Conservation (phyloP, 2,888 invertebrate genomes). For the Diarsia rubi region DNA sequence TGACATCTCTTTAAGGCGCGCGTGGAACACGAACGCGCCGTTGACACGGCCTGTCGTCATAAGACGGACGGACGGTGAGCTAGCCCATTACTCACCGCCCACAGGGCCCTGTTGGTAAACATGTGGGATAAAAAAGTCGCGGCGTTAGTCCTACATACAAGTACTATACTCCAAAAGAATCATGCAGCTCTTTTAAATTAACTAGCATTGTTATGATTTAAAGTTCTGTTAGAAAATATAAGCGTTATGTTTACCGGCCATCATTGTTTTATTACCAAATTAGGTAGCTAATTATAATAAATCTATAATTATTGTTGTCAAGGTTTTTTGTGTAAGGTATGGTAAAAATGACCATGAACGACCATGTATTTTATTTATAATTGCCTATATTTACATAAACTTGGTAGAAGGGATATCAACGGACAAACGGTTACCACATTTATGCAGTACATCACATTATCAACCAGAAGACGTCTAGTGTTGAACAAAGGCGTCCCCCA, state of each 20-base stretch:
- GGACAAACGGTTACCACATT: background rate
- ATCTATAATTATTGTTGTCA: conserved; percentile 14
- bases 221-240: conserved; percentile 9
- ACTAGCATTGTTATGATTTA: conserved; percentile 21
- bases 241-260: conserved; percentile 16
- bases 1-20: too few species aligned
- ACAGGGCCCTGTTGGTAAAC: background rate
- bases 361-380: background rate
- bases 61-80: too few species aligned
- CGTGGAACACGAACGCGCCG: too few species aligned
- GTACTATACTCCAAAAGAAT: background rate
- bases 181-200: background rate
- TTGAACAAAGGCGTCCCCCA: too few species aligned
- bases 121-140: background rate
- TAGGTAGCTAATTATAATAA: conserved; percentile 33
- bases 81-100: too few species aligned
- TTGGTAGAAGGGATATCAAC: background rate
- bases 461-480: too few species aligned
- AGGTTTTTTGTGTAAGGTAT: background rate
- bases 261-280: conserved; percentile 16
- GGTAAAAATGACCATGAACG: background rate
- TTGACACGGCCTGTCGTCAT: too few species aligned
- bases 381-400: background rate
- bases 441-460: background rate
- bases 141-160: background rate